A percentile compares a stretch with the other conserved stretches of the same genome.
Evolutionary conservation across 2,113 vertebrate genomes (phyloP).

Genomic region (Lamprotornis superbus): DNA sequence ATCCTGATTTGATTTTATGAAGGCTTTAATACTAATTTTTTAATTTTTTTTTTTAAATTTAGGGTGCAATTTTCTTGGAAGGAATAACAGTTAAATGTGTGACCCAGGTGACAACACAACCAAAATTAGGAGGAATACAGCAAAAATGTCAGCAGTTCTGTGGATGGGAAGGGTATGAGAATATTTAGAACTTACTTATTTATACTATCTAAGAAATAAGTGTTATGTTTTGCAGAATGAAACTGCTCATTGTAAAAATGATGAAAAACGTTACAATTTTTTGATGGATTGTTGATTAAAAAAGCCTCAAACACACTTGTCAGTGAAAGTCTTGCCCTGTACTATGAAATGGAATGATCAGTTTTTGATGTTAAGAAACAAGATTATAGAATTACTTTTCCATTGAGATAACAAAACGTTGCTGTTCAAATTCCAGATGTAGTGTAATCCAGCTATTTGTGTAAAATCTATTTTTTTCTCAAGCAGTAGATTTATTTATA

Average conservation of each 20-base stretch:
- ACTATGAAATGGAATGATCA: not conserved
- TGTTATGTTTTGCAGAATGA: not conserved
- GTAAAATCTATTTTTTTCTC: not conserved
- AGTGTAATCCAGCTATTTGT: not conserved
- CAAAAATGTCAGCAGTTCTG: conserved; percentile 92
- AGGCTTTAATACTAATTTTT: not conserved
- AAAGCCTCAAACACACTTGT: not conserved
- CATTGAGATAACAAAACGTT: not conserved
- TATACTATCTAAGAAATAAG: not conserved
- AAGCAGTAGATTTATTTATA: not conserved
- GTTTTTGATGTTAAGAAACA: not conserved
- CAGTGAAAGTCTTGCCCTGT: not conserved
- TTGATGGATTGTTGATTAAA: not conserved
- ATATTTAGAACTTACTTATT: not conserved
- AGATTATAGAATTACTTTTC: not conserved
- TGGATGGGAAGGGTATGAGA: conserved; percentile 91
- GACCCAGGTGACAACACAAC: conserved; percentile 89
- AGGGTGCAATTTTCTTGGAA: conserved; percentile 96
- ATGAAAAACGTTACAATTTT: not conserved
- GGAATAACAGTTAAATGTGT: conserved; percentile 90
- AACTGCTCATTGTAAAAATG: not conserved
- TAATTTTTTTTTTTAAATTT: not conserved
- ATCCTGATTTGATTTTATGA: not conserved
- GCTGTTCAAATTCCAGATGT: not conserved
- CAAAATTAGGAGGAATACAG: conserved; percentile 90